Evolutionary conservation across 2,113 vertebrate species (phyloP).

Genomic region (Zapornia atra): DNA sequence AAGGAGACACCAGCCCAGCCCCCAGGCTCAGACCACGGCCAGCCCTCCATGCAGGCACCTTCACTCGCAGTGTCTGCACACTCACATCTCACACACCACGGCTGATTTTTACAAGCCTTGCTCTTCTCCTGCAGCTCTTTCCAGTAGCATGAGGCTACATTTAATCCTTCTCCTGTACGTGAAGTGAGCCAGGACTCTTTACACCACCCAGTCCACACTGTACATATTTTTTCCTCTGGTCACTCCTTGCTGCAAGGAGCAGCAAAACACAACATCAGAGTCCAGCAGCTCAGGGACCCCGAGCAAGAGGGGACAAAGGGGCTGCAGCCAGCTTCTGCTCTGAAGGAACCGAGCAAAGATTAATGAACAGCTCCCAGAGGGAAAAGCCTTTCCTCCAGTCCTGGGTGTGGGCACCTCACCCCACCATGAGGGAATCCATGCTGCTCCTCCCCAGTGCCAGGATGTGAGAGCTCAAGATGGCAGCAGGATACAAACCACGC

Average conservation of each 20-base stretch:
- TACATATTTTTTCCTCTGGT: neutral
- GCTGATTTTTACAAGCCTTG: neutral
- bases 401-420: neutral
- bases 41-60: neutral
- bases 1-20: neutral
- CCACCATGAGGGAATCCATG: fast-evolving
- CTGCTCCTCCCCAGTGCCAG: neutral
- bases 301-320: neutral
- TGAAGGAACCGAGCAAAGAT: neutral
- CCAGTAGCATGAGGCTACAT: neutral
- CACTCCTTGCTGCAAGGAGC: neutral
- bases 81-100: neutral
- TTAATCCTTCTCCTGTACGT: neutral
- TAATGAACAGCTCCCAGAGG: fast-evolving
- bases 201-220: neutral
- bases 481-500: neutral
- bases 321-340: neutral
- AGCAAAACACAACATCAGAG: neutral
- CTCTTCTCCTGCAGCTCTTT: neutral
- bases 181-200: neutral
- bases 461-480: neutral
- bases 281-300: neutral
- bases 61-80: neutral
- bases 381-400: neutral
- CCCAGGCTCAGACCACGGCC: fast-evolving